Percentiles rank a stretch among this genome's conserved stretches.
Conservation (phyloP, 2,888 invertebrate species). For the Omphaloscelis lunosa region DNA sequence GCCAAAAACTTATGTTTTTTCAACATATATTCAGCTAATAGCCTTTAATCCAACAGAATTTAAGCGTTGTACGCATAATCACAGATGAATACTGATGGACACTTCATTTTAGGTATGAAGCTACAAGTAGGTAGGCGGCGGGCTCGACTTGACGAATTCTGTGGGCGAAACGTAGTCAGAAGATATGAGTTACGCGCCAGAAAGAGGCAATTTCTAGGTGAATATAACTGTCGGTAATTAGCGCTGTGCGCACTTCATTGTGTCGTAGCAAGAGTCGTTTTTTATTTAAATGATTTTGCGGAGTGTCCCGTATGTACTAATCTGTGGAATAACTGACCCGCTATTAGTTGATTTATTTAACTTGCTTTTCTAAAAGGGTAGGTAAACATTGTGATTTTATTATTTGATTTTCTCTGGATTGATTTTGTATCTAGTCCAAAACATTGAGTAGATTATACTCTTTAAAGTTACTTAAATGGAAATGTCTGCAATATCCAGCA, state of each 20-base stretch:
- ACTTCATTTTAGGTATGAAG: too few species aligned
- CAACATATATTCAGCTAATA: background rate
- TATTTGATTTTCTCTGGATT: slow-evolving; percentile 47
- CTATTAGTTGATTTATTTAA: slow-evolving; percentile 48
- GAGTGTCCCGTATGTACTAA: too few species aligned
- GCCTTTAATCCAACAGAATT: slow-evolving; percentile 25
- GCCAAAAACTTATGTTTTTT: slow-evolving; percentile 33
- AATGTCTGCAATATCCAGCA: slow-evolving; percentile 23
- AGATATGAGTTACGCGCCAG: too few species aligned
- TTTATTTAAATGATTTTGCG: too few species aligned
- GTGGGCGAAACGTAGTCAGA: too few species aligned
- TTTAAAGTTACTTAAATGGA: slow-evolving; percentile 33
- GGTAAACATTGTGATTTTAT: slow-evolving; percentile 43
- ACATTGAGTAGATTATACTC: slow-evolving; percentile 38
- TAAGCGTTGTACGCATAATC: slow-evolving; percentile 7
- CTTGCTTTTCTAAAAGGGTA: slow-evolving; percentile 13
- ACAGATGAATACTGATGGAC: too few species aligned
- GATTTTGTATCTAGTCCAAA: slow-evolving; percentile 50
- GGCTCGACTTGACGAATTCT: too few species aligned
- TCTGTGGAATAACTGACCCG: background rate
- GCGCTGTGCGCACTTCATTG: too few species aligned
- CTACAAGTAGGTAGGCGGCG: too few species aligned
- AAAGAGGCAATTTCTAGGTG: too few species aligned
- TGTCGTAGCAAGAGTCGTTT: too few species aligned
- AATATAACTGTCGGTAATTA: too few species aligned